Conservation (phyloP, 1,140 invertebrate genomes). For the Orius insidiosus region DNA sequence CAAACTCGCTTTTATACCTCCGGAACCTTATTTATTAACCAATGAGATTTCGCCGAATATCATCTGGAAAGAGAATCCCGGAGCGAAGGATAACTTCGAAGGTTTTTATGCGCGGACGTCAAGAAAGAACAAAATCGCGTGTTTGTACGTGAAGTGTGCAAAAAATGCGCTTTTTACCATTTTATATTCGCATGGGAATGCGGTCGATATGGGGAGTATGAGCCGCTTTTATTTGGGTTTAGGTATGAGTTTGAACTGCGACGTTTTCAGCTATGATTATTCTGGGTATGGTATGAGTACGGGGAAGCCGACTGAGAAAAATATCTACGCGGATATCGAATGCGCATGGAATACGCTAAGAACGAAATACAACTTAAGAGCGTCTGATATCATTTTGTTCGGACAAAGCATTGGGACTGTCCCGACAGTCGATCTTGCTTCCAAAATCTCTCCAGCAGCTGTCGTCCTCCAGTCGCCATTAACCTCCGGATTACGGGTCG, state of each 20-base stretch:
- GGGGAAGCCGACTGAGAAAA: slow-evolving; percentile 56
- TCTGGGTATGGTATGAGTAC: slow-evolving; percentile 40
- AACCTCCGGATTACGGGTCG: slow-evolving; percentile 4
- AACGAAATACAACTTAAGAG: slow-evolving; percentile 40
- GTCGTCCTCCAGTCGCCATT: slow-evolving; percentile 33
- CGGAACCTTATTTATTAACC: slow-evolving; percentile 39
- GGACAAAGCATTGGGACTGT: slow-evolving; percentile 52
- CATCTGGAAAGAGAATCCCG: slow-evolving; percentile 39
- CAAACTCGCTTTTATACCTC: slow-evolving; percentile 59
- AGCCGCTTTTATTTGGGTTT: slow-evolving; percentile 49
- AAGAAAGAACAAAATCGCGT: slow-evolving; percentile 43
- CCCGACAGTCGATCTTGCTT: slow-evolving; percentile 45
- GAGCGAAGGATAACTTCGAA: slow-evolving; percentile 35
- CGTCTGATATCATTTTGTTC: slow-evolving; percentile 53
- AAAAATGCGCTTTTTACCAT: slow-evolving; percentile 39
- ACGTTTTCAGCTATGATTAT: slow-evolving; percentile 62
- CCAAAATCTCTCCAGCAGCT: slow-evolving; percentile 44
- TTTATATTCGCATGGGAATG: slow-evolving; percentile 43
- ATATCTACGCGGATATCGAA: slow-evolving; percentile 57
- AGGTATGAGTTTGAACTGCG: slow-evolving; percentile 47
- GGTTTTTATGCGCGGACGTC: slow-evolving; percentile 33
- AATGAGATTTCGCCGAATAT: slow-evolving; percentile 29
- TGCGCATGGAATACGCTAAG: slow-evolving; percentile 41
- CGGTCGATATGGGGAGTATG: slow-evolving; percentile 50
- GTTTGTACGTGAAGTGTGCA: slow-evolving; percentile 41